Percentiles rank a stretch among this genome's conserved stretches.
Conservation (phyloP, 2,888 invertebrate species). For the Strigamia maritima region DNA sequence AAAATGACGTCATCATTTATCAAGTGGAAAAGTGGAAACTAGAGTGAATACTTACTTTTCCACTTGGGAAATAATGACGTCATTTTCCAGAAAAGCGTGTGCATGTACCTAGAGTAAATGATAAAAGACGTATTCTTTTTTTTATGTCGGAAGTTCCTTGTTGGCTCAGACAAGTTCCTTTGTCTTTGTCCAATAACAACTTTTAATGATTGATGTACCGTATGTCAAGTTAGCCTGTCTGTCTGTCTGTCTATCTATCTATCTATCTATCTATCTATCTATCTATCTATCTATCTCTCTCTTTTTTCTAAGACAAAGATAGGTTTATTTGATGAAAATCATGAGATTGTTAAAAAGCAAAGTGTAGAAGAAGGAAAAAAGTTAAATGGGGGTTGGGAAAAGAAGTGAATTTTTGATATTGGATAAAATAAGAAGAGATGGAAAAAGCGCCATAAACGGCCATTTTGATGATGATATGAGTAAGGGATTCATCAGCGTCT, state of each 20-base stretch:
- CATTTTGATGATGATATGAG: conserved; percentile 1
- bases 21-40: too few relatives aligned
- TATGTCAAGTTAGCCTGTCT: background rate
- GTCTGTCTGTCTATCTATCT: background rate
- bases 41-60: too few relatives aligned
- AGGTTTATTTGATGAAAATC: background rate
- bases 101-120: too few relatives aligned
- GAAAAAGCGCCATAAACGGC: background rate
- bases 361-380: background rate
- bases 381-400: background rate
- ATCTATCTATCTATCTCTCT: background rate
- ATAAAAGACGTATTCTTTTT: too few relatives aligned
- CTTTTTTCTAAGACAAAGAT: background rate
- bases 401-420: conserved; percentile 7
- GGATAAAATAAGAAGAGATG: background rate
- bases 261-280: too few relatives aligned
- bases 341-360: background rate
- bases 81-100: too few relatives aligned
- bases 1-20: too few relatives aligned
- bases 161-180: background rate
- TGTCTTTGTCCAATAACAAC: background rate
- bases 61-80: too few relatives aligned
- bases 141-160: background rate
- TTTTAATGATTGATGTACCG: background rate
- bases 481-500: conserved; percentile 17